phyloP scores from a whole-genome alignment of 2,797 vertebrate species.

The Kryptolebias ocellatus region DNA sequence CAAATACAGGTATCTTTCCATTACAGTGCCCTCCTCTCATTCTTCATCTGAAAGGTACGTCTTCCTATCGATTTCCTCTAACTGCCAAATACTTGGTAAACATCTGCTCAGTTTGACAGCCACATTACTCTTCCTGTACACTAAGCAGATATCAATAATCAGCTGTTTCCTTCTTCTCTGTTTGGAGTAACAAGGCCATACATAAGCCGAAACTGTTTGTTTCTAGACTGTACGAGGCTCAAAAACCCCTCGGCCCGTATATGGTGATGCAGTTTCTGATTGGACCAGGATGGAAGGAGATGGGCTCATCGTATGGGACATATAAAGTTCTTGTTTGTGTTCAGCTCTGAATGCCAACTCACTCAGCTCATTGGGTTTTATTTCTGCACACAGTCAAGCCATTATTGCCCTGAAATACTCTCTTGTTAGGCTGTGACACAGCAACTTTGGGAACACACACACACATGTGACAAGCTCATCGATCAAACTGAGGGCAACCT shows the following conservation, averaged over 20 bases:
- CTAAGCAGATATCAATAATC: constrained; percentile 73
- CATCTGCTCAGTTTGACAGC: constrained; percentile 55
- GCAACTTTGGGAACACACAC: constrained; percentile 52
- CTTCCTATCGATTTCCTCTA: constrained; percentile 67
- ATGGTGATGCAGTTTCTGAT: constrained; percentile 42
- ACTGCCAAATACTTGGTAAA: constrained; percentile 65
- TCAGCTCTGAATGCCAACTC: constrained; percentile 29
- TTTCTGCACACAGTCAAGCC: constrained; percentile 26
- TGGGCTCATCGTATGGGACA: constrained; percentile 47
- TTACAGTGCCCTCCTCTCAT: constrained; percentile 44
- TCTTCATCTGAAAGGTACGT: constrained; percentile 59
- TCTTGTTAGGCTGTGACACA: constrained; percentile 54
- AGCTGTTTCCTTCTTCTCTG: constrained; percentile 60
- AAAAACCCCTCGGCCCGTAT: constrained; percentile 50
- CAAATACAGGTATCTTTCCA: constrained; percentile 60
- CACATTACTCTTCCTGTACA: constrained; percentile 64
- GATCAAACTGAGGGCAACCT: constrained; percentile 55
- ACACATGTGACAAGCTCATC: constrained; percentile 52
- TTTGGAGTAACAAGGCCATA: constrained; percentile 70
- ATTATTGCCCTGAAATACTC: constrained; percentile 44
- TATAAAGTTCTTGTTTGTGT: constrained; percentile 41
- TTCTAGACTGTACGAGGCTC: constrained; percentile 36
- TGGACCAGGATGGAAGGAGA: constrained; percentile 23
- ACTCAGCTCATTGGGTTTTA: constrained; percentile 45
- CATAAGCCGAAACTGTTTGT: constrained; percentile 56